These are phyloP conservation scores for Burhinus bistriatus DNA, from an alignment of 2,113 vertebrate species.

Conservation along the genomic window DNA sequence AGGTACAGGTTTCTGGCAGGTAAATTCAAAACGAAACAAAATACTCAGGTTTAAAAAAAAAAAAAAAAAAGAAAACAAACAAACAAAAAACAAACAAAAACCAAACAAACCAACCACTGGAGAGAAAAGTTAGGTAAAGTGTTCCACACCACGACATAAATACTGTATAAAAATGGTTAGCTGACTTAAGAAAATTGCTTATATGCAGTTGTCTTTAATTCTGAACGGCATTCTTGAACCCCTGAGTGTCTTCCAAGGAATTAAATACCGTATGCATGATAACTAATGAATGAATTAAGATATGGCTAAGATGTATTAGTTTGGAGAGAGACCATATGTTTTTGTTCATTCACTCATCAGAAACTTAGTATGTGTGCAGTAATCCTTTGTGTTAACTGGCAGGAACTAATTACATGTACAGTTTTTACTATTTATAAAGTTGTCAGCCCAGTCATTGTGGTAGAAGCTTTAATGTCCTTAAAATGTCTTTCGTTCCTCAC, in stretches of 20 bases:
- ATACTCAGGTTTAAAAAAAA: neutral
- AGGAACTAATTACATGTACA: neutral
- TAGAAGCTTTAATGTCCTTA: neutral
- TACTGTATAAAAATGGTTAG: neutral
- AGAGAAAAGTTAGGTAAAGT: neutral
- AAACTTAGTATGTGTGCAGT: neutral
- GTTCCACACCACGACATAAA: neutral
- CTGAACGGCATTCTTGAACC: neutral
- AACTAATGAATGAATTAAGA: neutral
- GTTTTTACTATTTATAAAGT: neutral
- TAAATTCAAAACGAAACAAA: neutral
- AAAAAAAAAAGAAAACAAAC: neutral
- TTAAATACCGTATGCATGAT: neutral
- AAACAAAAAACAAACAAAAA: no score
- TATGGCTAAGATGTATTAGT: neutral
- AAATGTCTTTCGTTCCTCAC: neutral
- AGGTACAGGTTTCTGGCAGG: neutral
- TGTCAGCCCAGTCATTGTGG: neutral
- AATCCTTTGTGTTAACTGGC: constrained; percentile 11
- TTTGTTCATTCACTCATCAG: neutral
- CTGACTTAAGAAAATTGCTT: neutral
- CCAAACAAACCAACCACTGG: accelerated
- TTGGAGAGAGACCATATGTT: neutral
- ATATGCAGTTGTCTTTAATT: neutral
- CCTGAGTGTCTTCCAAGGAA: neutral